Conservation (phyloP, 2,888 invertebrate species). For the Caenorhabditis sp. region DNA sequence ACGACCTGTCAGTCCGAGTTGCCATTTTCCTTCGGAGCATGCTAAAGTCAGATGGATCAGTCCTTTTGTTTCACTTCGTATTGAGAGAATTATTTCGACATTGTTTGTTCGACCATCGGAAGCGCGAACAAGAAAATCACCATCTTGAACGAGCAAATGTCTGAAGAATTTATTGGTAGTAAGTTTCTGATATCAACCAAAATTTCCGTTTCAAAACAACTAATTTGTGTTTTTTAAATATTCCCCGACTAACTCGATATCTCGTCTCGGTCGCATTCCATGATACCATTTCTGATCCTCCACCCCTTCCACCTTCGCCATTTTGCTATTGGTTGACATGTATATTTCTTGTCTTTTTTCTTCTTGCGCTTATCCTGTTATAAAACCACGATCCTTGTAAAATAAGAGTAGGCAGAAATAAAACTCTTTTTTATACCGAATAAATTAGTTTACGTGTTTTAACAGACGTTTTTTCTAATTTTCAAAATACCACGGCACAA, state of each 20-base stretch:
- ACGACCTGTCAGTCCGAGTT: slow-evolving; percentile 5
- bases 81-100: slow-evolving; percentile 36
- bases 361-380: background rate
- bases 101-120: slow-evolving; percentile 35
- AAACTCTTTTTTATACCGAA: background rate
- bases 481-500: too few relatives aligned
- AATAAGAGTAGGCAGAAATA: background rate
- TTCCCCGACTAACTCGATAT: slow-evolving; percentile 7
- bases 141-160: slow-evolving; percentile 13
- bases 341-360: background rate
- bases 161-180: slow-evolving; percentile 5
- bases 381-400: background rate
- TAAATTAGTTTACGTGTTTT: background rate
- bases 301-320: background rate
- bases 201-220: too few relatives aligned
- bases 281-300: slow-evolving; percentile 13
- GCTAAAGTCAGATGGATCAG: slow-evolving; percentile 18
- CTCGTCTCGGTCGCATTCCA: slow-evolving; percentile 7
- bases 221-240: background rate
- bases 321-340: background rate
- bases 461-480: too few relatives aligned
- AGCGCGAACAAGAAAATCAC: slow-evolving; percentile 56
- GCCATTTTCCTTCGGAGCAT: slow-evolving; percentile 15
- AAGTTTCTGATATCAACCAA: too few relatives aligned
- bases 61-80: slow-evolving; percentile 8